Evolutionary conservation across 2,113 vertebrate genomes (phyloP), one percentile per base, ranked within the genome.

Genomic region (Psephotus haematonotus): DNA sequence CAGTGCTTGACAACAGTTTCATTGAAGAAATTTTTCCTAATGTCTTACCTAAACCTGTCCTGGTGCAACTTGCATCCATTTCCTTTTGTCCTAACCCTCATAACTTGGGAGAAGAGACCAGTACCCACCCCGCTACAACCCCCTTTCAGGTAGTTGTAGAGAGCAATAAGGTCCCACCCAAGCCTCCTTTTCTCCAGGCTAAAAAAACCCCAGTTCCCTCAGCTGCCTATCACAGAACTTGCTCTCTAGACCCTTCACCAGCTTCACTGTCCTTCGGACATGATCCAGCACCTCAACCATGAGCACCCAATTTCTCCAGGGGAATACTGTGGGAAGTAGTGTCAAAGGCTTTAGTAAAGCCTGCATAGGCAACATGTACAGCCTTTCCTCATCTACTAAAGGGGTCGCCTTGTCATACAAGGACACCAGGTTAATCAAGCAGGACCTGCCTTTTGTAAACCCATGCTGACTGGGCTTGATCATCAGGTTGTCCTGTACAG

Each of bases 151-250:
- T 7, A 23, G 22, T 16, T 16, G 22, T 35, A 35, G 57, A 59
- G 39, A 63, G 25, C 0, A 0, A 12, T 55, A 53, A 62, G 13
- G 17, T 47, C 8, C 52, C n/a, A 37, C 53, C 23, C 24, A 9
- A 39, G 17, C 47, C 29, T 49, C 25, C 17, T 49, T 49, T 83
- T 17, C 22, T 43, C 11, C 29, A 70, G 47, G 8, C 47, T 83
- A 16, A 55, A 47, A 47, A 20, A 69, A 19, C 14, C 14, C 29
- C n/a, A 55, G 47, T 22, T 83, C 17, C 25, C 25, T 77, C 29
- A 55, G 41, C 20, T 22, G 27, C 6, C 69, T 17, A 25, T 49
- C 55, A 77, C 35, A 83, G 47, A 12, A 15, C 20, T 69, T 22
- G 19, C 25, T 41, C 47, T 63, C 20, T 14, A 82, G 39, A 41